Base-by-base conservation (phyloP, 2,888 invertebrate genomes). In the Thera britannica region DNA sequence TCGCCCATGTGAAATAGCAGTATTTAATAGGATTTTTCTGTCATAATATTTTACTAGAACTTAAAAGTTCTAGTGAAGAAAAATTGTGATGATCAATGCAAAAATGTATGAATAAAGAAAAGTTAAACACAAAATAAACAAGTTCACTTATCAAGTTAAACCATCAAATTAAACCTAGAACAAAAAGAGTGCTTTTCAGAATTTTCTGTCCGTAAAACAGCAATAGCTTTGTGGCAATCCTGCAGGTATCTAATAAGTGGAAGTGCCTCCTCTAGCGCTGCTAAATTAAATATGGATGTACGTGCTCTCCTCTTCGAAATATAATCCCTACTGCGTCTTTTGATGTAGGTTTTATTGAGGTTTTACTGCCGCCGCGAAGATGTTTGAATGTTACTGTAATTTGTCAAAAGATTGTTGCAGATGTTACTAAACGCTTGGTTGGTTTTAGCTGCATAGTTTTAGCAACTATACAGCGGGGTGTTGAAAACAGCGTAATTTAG, bases 201-300 rank as follows among this genome's bases (percentile, higher is more conserved):
- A 55, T 55, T 36, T 36, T 5, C 9, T 46, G 41, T 41, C 60
- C 6, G 23, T 52, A 38, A 60, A 54, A 48, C 46, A 54, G 48
- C 48, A 60, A 51, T 55, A 36, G 11, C 56, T 66, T 44, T 54
- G 62, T 58, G 36, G 36, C 52, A 78, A 79, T 76, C 78, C 76
- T 75, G 73, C 79, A 78, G 76, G 80, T 83, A 23, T 23, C 23
- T 23, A 87, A 85, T 87, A 86, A 86, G 82, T 72, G 77, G 80
- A 84, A 87, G 86, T 85, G 83, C 77, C 54, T 38, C 7, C 57
- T 78, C 75, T 72, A 66, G 72, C 75, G 76, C 78, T 61, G 75
- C 73, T 75, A 80, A 82, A 85, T 86, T 83, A 86, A 87, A 86
- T 84, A 86, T 86, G 77, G 73, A 82, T 78, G 73, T 63, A 58